Percentiles rank a stretch among this genome's conserved stretches.
phyloP scores from a whole-genome alignment of 1,140 invertebrate genomes.

The Cyclina sinensis region DNA sequence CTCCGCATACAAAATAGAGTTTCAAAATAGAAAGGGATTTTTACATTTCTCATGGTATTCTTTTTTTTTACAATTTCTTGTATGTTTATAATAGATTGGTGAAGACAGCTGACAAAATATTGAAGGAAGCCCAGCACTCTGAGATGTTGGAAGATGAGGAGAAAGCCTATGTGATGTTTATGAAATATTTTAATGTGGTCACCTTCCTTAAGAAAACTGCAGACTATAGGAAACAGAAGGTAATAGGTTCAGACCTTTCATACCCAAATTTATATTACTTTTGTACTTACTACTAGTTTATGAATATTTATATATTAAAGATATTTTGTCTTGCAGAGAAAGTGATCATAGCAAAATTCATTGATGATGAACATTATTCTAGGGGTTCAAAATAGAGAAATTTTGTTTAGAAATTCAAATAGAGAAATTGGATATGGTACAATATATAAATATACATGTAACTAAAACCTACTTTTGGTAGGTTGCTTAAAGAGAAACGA shows the following conservation, averaged over 20 bases:
- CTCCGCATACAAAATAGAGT: not conserved
- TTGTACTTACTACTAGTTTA: no score
- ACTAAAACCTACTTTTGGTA: no score
- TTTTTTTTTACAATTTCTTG: not conserved
- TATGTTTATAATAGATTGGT: slow-evolving; percentile 70
- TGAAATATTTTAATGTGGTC: slow-evolving; percentile 90
- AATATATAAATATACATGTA: no score
- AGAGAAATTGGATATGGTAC: no score
- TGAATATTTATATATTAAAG: no score
- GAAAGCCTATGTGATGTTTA: slow-evolving; percentile 90
- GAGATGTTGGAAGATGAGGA: slow-evolving; percentile 90
- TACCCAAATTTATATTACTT: no score
- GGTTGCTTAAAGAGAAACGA: no score
- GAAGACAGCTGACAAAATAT: slow-evolving; percentile 88
- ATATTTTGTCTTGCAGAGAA: no score
- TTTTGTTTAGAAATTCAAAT: no score
- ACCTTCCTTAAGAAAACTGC: slow-evolving; percentile 75
- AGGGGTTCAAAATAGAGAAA: no score
- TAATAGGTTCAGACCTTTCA: slow-evolving; percentile 66
- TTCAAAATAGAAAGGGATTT: not conserved
- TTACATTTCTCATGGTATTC: not conserved
- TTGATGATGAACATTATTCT: no score
- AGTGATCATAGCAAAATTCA: no score
- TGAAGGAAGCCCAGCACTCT: slow-evolving; percentile 88
- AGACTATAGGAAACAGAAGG: slow-evolving; percentile 83